These are phyloP conservation scores for Cyanoramphus novaezelandiae DNA, from an alignment of 2,113 vertebrate species.

Conservation along the genomic window DNA sequence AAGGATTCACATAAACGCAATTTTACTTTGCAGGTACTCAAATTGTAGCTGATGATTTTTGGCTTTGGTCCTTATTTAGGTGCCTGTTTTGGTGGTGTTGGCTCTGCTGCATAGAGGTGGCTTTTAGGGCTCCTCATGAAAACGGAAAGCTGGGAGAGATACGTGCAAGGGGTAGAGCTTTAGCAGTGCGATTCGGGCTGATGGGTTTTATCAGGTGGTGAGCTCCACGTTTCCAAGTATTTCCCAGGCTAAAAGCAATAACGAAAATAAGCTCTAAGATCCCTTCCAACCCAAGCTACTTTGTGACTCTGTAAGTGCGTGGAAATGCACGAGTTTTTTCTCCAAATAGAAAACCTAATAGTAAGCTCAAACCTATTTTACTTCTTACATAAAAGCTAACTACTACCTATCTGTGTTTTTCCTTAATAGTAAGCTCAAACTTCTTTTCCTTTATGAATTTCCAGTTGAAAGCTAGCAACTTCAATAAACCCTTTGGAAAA, in stretches of 20 bases:
- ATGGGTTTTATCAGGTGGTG: not conserved
- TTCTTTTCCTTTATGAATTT: not conserved
- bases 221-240: not conserved
- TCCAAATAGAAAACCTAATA: not conserved
- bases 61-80: not conserved
- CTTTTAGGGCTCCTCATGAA: not conserved
- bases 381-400: not conserved
- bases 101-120: not conserved
- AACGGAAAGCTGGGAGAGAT: fast-evolving
- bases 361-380: not conserved
- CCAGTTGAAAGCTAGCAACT: not conserved
- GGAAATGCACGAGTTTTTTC: not conserved
- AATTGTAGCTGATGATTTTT: not conserved
- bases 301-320: not conserved
- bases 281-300: not conserved
- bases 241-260: not conserved
- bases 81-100: not conserved
- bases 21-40: not conserved
- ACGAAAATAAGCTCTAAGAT: not conserved
- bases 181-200: not conserved
- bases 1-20: not conserved
- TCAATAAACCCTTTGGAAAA: constrained; percentile 6
- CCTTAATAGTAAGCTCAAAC: not conserved
- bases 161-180: not conserved
- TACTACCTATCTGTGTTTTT: not conserved